phyloP scores from a whole-genome alignment of 2,113 vertebrate genomes.

The Ageneiosus marmoratus region DNA sequence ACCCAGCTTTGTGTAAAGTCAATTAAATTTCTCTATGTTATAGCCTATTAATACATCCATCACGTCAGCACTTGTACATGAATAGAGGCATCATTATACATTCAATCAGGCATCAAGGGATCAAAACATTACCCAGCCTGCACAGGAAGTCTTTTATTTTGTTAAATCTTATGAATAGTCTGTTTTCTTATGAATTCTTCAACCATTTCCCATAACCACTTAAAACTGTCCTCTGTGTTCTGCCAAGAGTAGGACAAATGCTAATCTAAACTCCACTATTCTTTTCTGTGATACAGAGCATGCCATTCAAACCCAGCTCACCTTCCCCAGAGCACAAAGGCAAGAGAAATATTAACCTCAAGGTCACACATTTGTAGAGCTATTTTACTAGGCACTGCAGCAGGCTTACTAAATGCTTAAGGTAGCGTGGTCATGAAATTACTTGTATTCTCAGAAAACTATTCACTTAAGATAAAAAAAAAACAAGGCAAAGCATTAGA shows the following conservation, averaged over 20 bases:
- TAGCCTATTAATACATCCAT: conserved; percentile 16
- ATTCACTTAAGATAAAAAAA: not conserved
- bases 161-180: not conserved
- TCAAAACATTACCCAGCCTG: not conserved
- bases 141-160: not conserved
- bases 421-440: no score
- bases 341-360: conserved; percentile 35
- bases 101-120: not conserved
- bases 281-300: conserved; percentile 13
- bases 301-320: conserved; percentile 11
- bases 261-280: conserved; percentile 30
- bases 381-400: conserved; percentile 50
- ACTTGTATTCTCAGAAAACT: not conserved
- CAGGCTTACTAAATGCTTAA: conserved; percentile 41
- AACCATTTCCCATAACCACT: not conserved
- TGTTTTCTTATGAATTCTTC: conserved; percentile 2
- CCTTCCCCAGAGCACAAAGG: not conserved
- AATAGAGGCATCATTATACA: not conserved
- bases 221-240: conserved; percentile 13
- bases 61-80: not conserved
- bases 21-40: not conserved
- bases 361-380: not conserved
- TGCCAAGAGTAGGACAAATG: conserved; percentile 27
- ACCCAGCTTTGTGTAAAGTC: not conserved
- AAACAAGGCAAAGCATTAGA: not conserved